Base-by-base conservation (phyloP, 1,140 invertebrate species). In the Cherax quadricarinatus region DNA sequence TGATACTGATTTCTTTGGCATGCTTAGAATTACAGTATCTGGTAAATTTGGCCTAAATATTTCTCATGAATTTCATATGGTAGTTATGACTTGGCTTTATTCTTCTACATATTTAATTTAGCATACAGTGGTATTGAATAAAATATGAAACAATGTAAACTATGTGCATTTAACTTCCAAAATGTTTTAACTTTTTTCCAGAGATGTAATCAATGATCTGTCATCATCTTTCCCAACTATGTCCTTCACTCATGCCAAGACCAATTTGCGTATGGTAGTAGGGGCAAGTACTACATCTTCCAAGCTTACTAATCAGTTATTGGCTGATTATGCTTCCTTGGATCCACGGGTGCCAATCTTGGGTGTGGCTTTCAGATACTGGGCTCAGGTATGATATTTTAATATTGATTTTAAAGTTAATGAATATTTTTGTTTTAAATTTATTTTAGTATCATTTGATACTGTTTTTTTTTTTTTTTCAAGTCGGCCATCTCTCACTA, bases 141-240 rank as follows among this genome's bases (percentile, higher is more conserved):
- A 24, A 80, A 80, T 80, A 24, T 80, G 14, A 24, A 78, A 78
- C 6, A 14, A 10, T n/a, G 53, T 10, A 62, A 75, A 48, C 30
- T 41, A 41, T 41, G 30, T 57, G 53, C 18, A 41, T 89, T 83
- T 81, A 82, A 66, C 30, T 79, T 14, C 12, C 12, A 86, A 24
- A 85, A 21, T 91, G 57, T 21, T 53, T 85, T 14, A 18, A 18
- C 21, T 18, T 73, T 86, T 41, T n/a, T 73, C 60, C 51, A 92
- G 91, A 84, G 81, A 87, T 88, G 86, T 92, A 57, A n/a, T 87
- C 41, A 86, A 92, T 62, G 91, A 92, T 48, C 91, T 92, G 1
- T 83, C 85, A 12, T 92, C 91, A 21, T 92, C 91, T 24, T 92
- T 88, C 86, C 91, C 91, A 18, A 92, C 91, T 49, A 92, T 92